Conservation (phyloP, 1,140 invertebrate species). For the Drosophila chauvacae region DNA sequence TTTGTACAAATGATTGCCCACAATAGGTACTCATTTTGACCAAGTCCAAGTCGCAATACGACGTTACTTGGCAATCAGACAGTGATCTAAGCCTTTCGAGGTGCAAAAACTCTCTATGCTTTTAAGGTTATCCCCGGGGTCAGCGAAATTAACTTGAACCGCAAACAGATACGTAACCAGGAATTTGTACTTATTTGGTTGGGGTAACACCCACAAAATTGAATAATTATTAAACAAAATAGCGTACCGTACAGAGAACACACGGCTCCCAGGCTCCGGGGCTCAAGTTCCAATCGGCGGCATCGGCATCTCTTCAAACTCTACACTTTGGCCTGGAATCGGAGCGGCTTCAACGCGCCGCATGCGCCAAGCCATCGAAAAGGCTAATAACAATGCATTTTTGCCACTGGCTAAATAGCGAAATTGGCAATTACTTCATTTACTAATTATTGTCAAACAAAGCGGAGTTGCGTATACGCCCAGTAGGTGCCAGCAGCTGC, state of each 20-base stretch:
- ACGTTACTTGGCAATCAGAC: background rate
- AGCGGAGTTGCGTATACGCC: conserved; percentile 27
- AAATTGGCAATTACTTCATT: conserved; percentile 73
- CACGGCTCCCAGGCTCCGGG: background rate
- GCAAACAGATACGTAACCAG: conserved; percentile 1
- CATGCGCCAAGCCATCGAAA: conserved; percentile 26
- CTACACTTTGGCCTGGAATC: conserved; percentile 39
- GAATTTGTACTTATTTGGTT: conserved; percentile 1
- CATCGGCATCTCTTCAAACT: background rate
- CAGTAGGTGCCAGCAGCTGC: conserved; percentile 25
- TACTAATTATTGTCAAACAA: conserved; percentile 72
- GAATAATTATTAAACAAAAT: background rate
- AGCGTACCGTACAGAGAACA: background rate
- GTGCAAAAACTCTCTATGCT: conserved; percentile 4
- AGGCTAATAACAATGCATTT: conserved; percentile 55
- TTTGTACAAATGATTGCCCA: no score
- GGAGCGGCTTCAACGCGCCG: conserved; percentile 18
- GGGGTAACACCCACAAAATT: conserved; percentile 1
- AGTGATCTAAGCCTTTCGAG: conserved; percentile 8
- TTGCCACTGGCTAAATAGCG: conserved; percentile 58
- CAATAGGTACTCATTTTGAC: background rate
- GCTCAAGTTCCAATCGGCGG: conserved; percentile 1
- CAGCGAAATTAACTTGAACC: conserved; percentile 2
- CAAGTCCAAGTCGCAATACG: conserved; percentile 11
- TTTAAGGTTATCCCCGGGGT: conserved; percentile 4